Percentiles rank a stretch among this genome's conserved stretches.
These are phyloP conservation scores for Colletes gigas DNA, from an alignment of 1,140 invertebrate species.

Conservation along the genomic window DNA sequence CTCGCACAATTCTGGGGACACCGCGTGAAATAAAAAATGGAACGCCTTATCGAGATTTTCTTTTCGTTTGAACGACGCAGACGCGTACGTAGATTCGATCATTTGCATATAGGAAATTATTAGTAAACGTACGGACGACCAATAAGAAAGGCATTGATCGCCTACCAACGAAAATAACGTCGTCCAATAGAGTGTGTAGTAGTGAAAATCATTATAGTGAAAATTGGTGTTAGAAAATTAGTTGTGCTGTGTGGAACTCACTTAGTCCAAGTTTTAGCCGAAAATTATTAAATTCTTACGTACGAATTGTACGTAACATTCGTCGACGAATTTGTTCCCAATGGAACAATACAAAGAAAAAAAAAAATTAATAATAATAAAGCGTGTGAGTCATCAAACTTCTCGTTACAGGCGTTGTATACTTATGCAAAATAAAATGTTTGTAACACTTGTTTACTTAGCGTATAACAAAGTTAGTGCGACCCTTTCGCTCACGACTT, in stretches of 20 bases:
- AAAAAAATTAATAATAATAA: neutral
- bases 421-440: slow-evolving; percentile 3
- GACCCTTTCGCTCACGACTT: neutral
- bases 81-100: neutral
- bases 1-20: neutral
- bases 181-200: neutral
- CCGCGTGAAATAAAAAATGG: neutral
- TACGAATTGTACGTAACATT: neutral
- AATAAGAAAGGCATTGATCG: neutral
- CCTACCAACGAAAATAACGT: neutral
- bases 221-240: slow-evolving; percentile 7
- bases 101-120: neutral
- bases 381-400: neutral
- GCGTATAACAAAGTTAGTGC: neutral
- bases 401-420: neutral
- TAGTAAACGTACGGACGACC: neutral
- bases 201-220: neutral
- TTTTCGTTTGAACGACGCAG: neutral
- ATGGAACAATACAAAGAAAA: neutral
- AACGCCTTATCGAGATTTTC: neutral
- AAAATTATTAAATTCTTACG: neutral
- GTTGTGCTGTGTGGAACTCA: neutral
- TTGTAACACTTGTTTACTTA: slow-evolving; percentile 13
- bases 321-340: neutral
- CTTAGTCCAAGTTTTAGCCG: neutral